A percentile compares a stretch with the other conserved stretches of the same genome.
Conservation (phyloP, 2,113 vertebrate genomes). For the Ariopsis seemanni region DNA sequence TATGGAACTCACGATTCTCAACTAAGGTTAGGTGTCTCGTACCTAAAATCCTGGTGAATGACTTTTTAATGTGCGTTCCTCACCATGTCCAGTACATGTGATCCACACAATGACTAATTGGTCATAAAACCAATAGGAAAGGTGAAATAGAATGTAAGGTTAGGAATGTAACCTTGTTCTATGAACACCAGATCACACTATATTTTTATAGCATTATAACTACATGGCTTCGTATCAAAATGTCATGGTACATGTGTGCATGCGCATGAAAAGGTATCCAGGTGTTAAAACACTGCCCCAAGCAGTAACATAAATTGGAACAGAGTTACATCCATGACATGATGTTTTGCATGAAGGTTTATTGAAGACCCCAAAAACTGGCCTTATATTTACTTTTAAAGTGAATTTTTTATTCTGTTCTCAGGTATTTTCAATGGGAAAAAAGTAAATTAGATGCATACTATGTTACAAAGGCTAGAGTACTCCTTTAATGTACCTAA, state of each 20-base stretch:
- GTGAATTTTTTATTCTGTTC: neutral
- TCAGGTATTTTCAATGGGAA: neutral
- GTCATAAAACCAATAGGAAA: neutral
- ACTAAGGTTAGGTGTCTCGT: neutral
- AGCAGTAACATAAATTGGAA: neutral
- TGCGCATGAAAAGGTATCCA: neutral
- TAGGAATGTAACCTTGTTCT: neutral
- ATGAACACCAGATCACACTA: neutral
- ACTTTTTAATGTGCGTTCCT: neutral
- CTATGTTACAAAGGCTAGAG: neutral
- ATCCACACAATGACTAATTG: neutral
- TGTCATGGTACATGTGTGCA: neutral
- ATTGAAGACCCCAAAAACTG: neutral
- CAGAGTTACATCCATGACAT: neutral
- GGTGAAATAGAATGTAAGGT: neutral
- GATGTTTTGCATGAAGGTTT: neutral
- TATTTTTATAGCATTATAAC: neutral
- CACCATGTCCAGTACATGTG: neutral
- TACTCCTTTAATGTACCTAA: neutral
- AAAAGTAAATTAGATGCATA: neutral
- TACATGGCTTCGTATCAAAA: neutral
- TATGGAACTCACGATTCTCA: neutral
- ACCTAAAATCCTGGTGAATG: neutral
- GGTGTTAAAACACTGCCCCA: neutral
- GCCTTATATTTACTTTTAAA: neutral